Evolutionary conservation across 2,113 vertebrate genomes (phyloP), one percentile per base, ranked within the genome.

Genomic region (Martes martes): DNA sequence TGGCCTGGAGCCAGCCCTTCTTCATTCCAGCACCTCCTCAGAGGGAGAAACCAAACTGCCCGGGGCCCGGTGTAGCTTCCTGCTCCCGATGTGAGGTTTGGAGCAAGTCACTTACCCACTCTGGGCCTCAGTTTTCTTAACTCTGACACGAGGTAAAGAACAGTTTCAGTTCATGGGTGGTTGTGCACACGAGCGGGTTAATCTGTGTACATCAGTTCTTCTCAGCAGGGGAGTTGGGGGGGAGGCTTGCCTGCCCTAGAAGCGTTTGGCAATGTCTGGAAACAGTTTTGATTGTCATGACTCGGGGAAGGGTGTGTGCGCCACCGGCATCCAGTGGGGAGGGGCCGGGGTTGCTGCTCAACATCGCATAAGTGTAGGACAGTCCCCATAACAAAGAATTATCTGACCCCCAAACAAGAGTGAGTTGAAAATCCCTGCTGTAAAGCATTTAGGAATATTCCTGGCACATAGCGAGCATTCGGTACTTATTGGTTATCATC

Each of bases 251-350:
- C 33, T 21, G 8, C 47, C 33, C 23, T 76, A 16, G n/a, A 28
- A 57, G 65, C 19, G 14, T 69, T 61, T 47, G 57, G 47, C 57
- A 57, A 6, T 33, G 14, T 90, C 79, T 71, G 42, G 59, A 90
- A 21, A 78, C 33, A 39, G n/a, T 91, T 67, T 92, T 82, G 47
- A 83, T 50, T 4, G 1, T 59, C 50, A 8, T 67, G 39, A 88
- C 47, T 57, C 82, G 36, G 36, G 19, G 39, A 21, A 1, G 11
- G 33, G 7, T 10, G 24, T 0, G 0, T 1, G 23, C 33, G 5
- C 47, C 26, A 9, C 33, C 47, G 18, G 88, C 65, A 42, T 69
- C 59, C 87, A 21, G 7, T 59, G 11, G 57, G 57, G 57, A 19
- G 31, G 14, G 55, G 55, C 11, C 7, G 14, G 24, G 39, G 65